Conservation (phyloP, 2,797 vertebrate genomes). For the Pachyuromys duprasi region DNA sequence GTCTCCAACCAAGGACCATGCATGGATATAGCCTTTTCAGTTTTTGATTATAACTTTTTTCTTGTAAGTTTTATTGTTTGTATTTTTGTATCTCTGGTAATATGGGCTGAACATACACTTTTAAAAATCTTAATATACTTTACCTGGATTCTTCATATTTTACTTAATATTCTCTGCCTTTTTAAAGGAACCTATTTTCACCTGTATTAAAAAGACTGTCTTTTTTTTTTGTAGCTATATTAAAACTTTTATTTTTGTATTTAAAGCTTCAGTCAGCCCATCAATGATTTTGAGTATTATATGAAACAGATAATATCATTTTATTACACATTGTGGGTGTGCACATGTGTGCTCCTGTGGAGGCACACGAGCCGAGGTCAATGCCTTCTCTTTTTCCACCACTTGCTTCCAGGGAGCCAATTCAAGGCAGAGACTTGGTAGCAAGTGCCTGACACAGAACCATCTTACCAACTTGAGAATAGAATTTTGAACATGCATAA, state of each 20-base stretch:
- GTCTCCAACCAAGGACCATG: too few species aligned
- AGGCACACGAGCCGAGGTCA: neutral
- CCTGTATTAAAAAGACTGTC: neutral
- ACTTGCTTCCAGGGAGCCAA: neutral
- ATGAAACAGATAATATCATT: neutral
- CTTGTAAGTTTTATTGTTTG: neutral
- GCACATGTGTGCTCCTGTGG: neutral
- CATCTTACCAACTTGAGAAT: neutral
- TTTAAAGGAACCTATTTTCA: neutral
- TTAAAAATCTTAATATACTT: constrained; percentile 31
- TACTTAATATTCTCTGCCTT: neutral
- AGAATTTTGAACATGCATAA: neutral
- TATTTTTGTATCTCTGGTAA: neutral
- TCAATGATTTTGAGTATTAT: constrained; percentile 7
- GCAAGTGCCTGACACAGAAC: neutral
- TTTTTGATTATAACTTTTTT: neutral
- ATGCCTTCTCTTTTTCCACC: neutral
- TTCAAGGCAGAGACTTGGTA: neutral
- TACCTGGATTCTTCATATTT: neutral
- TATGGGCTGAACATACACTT: neutral
- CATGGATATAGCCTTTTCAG: neutral
- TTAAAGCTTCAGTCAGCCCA: neutral
- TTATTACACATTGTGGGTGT: neutral
- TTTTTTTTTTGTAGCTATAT: neutral
- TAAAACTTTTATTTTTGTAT: neutral